Conservation (phyloP, 1,140 invertebrate species). For the Panulirus ornatus region DNA sequence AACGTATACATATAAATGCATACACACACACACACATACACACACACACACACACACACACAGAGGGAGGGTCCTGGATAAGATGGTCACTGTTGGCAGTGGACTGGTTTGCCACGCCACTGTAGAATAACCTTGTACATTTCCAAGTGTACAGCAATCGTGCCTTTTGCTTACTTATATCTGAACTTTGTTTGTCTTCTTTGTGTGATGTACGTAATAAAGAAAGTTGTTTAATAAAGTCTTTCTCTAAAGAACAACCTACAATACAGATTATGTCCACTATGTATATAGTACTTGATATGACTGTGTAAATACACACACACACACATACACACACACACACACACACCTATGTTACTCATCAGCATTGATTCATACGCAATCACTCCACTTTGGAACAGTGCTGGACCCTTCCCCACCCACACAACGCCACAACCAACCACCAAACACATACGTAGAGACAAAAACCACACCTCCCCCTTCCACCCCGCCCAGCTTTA, state of each 20-base stretch:
- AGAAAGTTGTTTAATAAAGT: conserved; percentile 15
- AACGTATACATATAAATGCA: neutral
- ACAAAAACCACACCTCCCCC: no score
- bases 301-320: neutral
- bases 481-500: no score
- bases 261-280: no score
- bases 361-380: no score
- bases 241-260: no score
- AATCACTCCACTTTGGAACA: no score
- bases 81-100: no score
- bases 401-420: no score
- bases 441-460: no score
- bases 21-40: conserved; percentile 1
- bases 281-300: neutral
- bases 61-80: neutral
- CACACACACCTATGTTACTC: neutral
- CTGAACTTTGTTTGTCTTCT: conserved; percentile 36
- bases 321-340: neutral
- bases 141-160: conserved; percentile 39
- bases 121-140: conserved; percentile 8
- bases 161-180: conserved; percentile 32
- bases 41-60: conserved; percentile 22
- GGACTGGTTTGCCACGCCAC: no score
- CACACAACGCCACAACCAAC: no score
- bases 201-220: conserved; percentile 32